Conservation (phyloP, 2,888 invertebrate genomes). For the Drosophila mayaguana region DNA sequence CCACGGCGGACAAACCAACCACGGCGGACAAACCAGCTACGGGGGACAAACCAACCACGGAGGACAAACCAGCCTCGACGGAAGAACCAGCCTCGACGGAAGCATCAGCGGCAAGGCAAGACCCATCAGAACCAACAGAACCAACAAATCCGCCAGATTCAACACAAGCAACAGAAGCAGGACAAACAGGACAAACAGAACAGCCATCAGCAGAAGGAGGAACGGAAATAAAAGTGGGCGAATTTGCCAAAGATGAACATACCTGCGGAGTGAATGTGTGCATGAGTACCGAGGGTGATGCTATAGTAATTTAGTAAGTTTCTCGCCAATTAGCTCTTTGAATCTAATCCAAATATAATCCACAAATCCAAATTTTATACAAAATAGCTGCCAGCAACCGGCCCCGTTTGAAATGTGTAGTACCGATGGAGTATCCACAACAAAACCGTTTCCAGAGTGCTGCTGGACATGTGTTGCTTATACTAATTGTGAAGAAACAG, state of each 20-base stretch:
- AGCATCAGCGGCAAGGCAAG: not conserved
- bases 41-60: no score
- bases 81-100: not conserved
- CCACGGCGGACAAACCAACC: no score
- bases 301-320: slow-evolving; percentile 61
- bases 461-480: slow-evolving; percentile 54
- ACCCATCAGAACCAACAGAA: no score
- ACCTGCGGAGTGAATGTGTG: slow-evolving; percentile 48
- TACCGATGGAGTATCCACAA: slow-evolving; percentile 37
- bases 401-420: slow-evolving; percentile 41
- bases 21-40: not conserved
- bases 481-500: slow-evolving; percentile 1
- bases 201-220: no score
- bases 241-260: slow-evolving; percentile 22
- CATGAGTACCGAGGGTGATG: slow-evolving; percentile 42
- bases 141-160: no score
- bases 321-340: no score
- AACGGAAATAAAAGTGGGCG: slow-evolving; percentile 40
- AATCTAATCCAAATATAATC: not conserved
- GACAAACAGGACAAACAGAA: no score
- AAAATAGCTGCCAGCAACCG: slow-evolving; percentile 54
- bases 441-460: slow-evolving; percentile 41
- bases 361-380: not conserved
- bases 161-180: no score
- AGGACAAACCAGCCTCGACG: no score